Conservation (phyloP, 2,888 invertebrate species). For the Cephalotes varians region DNA sequence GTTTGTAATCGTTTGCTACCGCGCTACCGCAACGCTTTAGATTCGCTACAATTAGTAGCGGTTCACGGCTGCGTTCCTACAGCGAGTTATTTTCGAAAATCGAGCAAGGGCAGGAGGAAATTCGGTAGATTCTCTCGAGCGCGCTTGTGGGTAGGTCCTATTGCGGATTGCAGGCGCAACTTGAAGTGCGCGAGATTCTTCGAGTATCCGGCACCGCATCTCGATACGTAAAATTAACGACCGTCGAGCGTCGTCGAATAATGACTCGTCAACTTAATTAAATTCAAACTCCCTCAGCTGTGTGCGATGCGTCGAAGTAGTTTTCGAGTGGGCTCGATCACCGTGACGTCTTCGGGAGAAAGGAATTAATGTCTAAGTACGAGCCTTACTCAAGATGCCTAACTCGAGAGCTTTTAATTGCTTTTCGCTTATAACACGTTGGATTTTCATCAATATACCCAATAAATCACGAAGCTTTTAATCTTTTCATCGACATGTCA, state of each 20-base stretch:
- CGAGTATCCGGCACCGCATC: conserved; percentile 40
- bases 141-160: not conserved
- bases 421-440: not conserved
- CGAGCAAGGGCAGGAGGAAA: conserved; percentile 17
- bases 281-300: conserved; percentile 34
- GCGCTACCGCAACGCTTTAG: not conserved
- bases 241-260: conserved; percentile 44
- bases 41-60: not conserved
- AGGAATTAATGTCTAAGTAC: conserved; percentile 22
- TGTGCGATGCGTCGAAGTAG: conserved; percentile 19
- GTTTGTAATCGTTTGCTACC: not conserved
- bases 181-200: conserved; percentile 36
- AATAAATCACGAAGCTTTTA: conserved; percentile 16
- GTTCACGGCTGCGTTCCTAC: not conserved
- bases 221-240: conserved; percentile 51
- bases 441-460: conserved; percentile 3
- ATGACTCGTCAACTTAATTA: conserved; percentile 59
- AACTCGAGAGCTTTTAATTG: conserved; percentile 29
- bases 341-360: conserved; percentile 22
- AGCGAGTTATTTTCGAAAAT: conserved; percentile 34
- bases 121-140: conserved; percentile 17
- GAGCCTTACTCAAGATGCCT: not conserved
- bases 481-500: not conserved
- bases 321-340: conserved; percentile 51
- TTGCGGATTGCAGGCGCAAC: not conserved